A percentile compares a stretch with the other conserved stretches of the same genome.
phyloP scores from a whole-genome alignment of 1,140 invertebrate genomes.

The Plodia interpunctella region DNA sequence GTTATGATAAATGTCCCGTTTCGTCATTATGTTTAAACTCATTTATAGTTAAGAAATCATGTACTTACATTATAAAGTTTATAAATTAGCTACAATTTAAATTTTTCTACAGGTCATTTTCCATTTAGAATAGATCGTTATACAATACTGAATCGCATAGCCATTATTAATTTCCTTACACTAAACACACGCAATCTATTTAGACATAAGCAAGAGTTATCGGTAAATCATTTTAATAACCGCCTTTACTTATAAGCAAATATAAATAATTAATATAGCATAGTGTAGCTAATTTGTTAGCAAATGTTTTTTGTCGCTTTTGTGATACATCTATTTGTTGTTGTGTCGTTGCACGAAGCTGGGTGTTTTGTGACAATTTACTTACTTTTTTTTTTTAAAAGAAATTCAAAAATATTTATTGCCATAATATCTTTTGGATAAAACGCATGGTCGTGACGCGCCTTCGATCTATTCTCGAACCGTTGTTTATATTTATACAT shows the following conservation, averaged over 20 bases:
- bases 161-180: background rate
- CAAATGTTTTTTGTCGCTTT: background rate
- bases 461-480: too few species aligned
- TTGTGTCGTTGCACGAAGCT: background rate
- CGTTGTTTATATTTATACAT: too few species aligned
- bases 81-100: background rate
- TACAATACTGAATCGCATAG: background rate
- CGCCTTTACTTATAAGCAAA: background rate
- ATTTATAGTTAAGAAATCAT: background rate
- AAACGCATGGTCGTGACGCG: too few species aligned
- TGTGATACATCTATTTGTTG: background rate
- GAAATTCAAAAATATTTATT: too few species aligned
- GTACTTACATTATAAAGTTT: background rate
- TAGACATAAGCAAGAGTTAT: background rate
- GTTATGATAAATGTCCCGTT: background rate
- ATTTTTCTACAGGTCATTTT: too few species aligned
- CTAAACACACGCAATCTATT: background rate
- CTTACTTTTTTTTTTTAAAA: background rate
- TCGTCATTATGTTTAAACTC: conserved; percentile 2
- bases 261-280: conserved; percentile 2
- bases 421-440: too few species aligned
- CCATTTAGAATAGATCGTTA: too few species aligned
- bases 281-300: background rate
- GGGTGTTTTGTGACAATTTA: background rate
- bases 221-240: background rate